phyloP scores from a whole-genome alignment of 2,113 vertebrate genomes.

The Pteronura brasiliensis region DNA sequence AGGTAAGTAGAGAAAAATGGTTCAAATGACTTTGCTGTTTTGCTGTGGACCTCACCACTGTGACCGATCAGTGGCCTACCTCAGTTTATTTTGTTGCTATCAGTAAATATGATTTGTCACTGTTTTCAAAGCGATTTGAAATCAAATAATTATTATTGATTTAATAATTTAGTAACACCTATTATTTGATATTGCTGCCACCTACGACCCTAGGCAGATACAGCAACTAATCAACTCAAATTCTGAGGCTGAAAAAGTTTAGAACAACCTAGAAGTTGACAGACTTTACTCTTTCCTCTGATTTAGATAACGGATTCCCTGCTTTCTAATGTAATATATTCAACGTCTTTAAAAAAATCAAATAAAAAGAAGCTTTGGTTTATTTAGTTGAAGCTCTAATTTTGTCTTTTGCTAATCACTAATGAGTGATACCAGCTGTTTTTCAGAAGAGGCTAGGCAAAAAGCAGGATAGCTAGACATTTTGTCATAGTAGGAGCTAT shows the following conservation, averaged over 20 bases:
- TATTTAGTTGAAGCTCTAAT: background rate
- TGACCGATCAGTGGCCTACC: background rate
- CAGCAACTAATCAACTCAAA: background rate
- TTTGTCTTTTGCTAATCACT: background rate
- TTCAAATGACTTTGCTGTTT: background rate
- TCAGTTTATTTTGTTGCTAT: background rate
- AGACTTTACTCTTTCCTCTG: background rate
- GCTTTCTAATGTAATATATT: background rate
- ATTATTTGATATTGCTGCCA: background rate
- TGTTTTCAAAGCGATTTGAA: background rate
- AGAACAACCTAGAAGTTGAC: background rate
- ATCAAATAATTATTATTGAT: too few relatives aligned
- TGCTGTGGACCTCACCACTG: background rate
- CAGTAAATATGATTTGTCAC: background rate
- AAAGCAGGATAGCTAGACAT: background rate
- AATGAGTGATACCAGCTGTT: background rate
- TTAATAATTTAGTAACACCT: too few relatives aligned
- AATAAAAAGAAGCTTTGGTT: background rate
- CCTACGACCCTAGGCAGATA: background rate
- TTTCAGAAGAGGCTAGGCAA: background rate
- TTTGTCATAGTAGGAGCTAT: background rate
- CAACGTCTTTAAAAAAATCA: background rate
- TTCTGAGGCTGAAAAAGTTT: background rate
- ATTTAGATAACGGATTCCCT: background rate
- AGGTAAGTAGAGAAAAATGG: background rate